phyloP scores from a whole-genome alignment of 2,797 vertebrate species.

The Enoplosus armatus region DNA sequence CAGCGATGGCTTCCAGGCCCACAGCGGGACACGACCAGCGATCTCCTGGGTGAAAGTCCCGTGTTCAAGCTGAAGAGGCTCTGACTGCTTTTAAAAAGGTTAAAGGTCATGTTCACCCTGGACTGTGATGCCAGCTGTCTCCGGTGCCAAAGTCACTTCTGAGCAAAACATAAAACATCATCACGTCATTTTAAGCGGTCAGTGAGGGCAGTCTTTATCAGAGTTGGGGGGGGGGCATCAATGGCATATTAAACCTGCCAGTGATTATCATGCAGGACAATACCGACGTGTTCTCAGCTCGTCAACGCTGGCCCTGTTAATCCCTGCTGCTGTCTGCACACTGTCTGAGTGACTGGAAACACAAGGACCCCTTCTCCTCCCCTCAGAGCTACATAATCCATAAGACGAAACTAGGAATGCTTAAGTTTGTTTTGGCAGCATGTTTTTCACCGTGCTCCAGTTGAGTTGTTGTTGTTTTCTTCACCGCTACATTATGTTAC shows the following conservation, averaged over 20 bases:
- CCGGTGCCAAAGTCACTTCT: not conserved
- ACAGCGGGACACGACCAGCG: no score
- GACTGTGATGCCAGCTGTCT: no score
- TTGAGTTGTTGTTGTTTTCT: slow-evolving; percentile 6
- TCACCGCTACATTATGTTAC: slow-evolving; percentile 7
- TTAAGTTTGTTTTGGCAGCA: slow-evolving; percentile 37
- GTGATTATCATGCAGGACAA: not conserved
- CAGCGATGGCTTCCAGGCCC: no score
- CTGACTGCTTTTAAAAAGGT: no score
- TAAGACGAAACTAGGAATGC: slow-evolving; percentile 28
- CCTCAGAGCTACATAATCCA: slow-evolving; percentile 26
- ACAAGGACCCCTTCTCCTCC: not conserved
- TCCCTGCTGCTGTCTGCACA: not conserved
- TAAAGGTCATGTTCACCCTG: no score
- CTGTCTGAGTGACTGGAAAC: slow-evolving; percentile 22
- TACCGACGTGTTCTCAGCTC: not conserved
- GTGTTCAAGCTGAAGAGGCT: no score
- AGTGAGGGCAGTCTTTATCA: not conserved
- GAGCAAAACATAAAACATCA: not conserved
- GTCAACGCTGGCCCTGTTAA: not conserved
- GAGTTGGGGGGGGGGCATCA: no score
- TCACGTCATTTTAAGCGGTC: not conserved
- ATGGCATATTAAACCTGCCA: not conserved
- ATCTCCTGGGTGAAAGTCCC: no score
- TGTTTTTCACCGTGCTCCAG: not conserved